These are phyloP conservation scores for Beris morrisii DNA, from an alignment of 2,888 invertebrate species.

Conservation along the genomic window DNA sequence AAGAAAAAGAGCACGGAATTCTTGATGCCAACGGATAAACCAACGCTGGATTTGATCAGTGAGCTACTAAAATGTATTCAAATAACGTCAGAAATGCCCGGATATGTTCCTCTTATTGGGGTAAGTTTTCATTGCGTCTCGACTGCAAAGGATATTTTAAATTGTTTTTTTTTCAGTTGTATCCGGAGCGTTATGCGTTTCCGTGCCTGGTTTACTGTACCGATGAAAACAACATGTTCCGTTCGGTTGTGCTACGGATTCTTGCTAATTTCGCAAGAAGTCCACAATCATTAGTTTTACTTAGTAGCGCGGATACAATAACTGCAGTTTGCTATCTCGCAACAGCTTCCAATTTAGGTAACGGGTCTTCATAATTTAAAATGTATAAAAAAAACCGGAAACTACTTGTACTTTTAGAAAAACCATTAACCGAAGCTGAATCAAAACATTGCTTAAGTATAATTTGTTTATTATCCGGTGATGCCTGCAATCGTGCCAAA, in stretches of 20 bases:
- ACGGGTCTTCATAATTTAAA: constrained; percentile 1
- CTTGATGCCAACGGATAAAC: constrained; percentile 46
- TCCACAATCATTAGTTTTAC: constrained; percentile 46
- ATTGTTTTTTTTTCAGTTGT: constrained; percentile 13
- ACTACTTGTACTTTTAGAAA: constrained; percentile 33
- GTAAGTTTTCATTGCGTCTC: constrained; percentile 38
- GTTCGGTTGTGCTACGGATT: constrained; percentile 49
- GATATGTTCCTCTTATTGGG: constrained; percentile 47
- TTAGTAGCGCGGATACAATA: constrained; percentile 52
- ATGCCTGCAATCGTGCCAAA: constrained; percentile 55
- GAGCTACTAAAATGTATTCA: constrained; percentile 53
- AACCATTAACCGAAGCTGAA: constrained; percentile 49
- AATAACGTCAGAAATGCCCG: constrained; percentile 48
- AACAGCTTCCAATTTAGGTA: constrained; percentile 45
- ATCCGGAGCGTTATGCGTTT: constrained; percentile 42
- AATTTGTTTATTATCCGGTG: constrained; percentile 51
- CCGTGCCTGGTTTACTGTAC: constrained; percentile 51
- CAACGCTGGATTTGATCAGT: constrained; percentile 47
- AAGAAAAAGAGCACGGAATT: constrained; percentile 46
- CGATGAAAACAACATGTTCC: constrained; percentile 48
- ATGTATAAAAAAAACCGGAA: neutral
- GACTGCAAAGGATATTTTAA: neutral
- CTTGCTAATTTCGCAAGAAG: constrained; percentile 54
- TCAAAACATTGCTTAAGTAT: constrained; percentile 52
- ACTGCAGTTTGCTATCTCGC: constrained; percentile 52